Evolutionary conservation across 2,113 vertebrate genomes (phyloP).

Genomic region (Xyliphius kryptos): DNA sequence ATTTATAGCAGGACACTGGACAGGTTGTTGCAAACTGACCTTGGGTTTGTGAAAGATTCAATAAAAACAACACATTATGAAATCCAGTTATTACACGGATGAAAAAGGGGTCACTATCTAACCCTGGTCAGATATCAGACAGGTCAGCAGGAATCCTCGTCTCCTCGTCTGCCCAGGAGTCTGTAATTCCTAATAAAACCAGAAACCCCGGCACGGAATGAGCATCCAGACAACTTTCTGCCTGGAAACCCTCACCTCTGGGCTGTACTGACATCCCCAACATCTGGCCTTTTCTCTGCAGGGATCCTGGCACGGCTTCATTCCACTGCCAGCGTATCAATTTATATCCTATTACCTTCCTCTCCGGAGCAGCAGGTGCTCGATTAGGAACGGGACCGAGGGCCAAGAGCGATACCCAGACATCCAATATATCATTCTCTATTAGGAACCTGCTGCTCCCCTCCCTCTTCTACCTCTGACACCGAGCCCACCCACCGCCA

Average conservation of each 20-base stretch:
- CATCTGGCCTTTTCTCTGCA: conserved; percentile 45
- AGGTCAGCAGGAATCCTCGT: too few species aligned
- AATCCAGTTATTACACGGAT: too few species aligned
- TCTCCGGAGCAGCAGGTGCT: conserved; percentile 51
- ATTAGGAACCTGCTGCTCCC: conserved; percentile 42
- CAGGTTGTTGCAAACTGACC: too few species aligned
- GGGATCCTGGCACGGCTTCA: conserved; percentile 29
- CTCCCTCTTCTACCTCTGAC: conserved; percentile 2
- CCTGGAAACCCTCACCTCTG: conserved; percentile 35
- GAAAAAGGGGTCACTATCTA: too few species aligned
- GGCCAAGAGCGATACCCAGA: conserved; percentile 42
- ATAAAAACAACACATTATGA: too few species aligned
- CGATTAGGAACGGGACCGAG: conserved; percentile 46
- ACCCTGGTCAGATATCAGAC: too few species aligned
- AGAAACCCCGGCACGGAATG: conserved; percentile 14
- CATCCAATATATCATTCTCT: conserved; percentile 53
- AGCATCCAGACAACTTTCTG: conserved; percentile 22
- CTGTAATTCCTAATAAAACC: too few species aligned
- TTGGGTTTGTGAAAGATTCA: too few species aligned
- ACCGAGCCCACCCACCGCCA: too few species aligned
- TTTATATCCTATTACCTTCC: conserved; percentile 55
- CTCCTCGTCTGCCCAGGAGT: too few species aligned
- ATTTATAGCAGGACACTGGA: too few species aligned
- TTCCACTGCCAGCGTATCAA: conserved; percentile 45
- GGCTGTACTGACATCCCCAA: conserved; percentile 33